A percentile compares a stretch with the other conserved stretches of the same genome.
Evolutionary conservation across 1,140 invertebrate species (phyloP).

Genomic region (Hesperophylax magnus): DNA sequence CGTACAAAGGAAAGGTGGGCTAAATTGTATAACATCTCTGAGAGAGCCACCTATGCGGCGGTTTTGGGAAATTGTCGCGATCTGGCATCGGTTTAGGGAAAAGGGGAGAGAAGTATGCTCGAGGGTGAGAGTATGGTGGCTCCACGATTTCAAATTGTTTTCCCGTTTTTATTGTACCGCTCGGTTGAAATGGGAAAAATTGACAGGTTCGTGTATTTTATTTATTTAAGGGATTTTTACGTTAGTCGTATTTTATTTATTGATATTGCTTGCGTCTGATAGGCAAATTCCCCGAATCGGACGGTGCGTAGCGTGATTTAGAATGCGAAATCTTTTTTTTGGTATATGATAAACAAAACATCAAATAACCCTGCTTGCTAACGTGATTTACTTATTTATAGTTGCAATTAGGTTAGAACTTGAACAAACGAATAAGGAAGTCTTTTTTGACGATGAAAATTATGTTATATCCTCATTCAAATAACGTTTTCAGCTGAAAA

Average conservation of each 20-base stretch:
- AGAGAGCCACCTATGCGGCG: constrained; percentile 25
- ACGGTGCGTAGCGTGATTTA: constrained; percentile 5
- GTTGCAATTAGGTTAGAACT: no score
- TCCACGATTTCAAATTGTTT: constrained; percentile 23
- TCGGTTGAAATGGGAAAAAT: constrained; percentile 23
- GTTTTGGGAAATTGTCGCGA: constrained; percentile 34
- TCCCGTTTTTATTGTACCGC: constrained; percentile 32
- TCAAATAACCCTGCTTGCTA: no score
- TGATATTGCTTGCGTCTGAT: constrained; percentile 18
- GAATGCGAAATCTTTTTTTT: neutral
- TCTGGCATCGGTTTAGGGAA: neutral
- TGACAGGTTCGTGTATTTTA: constrained; percentile 31
- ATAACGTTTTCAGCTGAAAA: no score
- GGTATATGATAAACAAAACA: no score
- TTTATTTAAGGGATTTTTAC: constrained; percentile 26
- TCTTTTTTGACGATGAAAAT: no score
- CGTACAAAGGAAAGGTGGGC: constrained; percentile 27
- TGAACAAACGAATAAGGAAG: no score
- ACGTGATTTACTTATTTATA: no score
- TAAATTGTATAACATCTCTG: constrained; percentile 30
- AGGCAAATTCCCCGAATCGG: constrained; percentile 8
- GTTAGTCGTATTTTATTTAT: constrained; percentile 31
- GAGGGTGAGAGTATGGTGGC: neutral
- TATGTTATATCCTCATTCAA: no score
- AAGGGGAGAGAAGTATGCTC: neutral